A percentile compares a stretch with the other conserved stretches of the same genome.
Evolutionary conservation across 2,113 vertebrate species (phyloP).

Genomic region (Leptosomus discolor): DNA sequence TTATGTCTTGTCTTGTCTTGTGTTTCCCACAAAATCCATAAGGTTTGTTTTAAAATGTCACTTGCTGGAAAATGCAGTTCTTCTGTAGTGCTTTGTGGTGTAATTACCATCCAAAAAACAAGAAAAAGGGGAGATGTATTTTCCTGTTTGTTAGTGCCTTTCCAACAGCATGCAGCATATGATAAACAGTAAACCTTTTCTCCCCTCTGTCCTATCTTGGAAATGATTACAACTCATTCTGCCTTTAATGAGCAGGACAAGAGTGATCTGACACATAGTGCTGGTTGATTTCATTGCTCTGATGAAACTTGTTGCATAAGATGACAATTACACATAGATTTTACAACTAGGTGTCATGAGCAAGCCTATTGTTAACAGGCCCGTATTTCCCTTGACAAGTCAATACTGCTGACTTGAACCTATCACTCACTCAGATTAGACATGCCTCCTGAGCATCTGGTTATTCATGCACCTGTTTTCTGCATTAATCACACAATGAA

Average conservation of each 20-base stretch:
- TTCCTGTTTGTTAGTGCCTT: neutral
- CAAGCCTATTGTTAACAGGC: neutral
- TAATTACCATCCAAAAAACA: neutral
- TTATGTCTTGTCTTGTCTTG: neutral
- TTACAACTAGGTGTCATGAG: conserved; percentile 2
- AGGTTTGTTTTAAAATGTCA: neutral
- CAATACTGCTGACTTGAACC: neutral
- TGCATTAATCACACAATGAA: neutral
- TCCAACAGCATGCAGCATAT: neutral
- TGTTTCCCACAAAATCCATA: neutral
- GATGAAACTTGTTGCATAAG: neutral
- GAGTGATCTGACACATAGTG: conserved; percentile 16
- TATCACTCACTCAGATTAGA: neutral
- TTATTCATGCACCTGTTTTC: neutral
- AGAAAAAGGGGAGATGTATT: neutral
- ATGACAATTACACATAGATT: neutral
- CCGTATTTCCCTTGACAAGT: neutral
- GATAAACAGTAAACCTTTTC: neutral
- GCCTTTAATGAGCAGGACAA: conserved; percentile 15
- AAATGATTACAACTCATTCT: conserved; percentile 15
- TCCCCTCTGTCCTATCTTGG: neutral
- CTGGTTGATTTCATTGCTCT: neutral
- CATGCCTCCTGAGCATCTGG: neutral
- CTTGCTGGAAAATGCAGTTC: neutral
- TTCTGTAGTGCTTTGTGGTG: fast-evolving